Conservation (phyloP, 2,888 invertebrate species). For the Apamea anceps region DNA sequence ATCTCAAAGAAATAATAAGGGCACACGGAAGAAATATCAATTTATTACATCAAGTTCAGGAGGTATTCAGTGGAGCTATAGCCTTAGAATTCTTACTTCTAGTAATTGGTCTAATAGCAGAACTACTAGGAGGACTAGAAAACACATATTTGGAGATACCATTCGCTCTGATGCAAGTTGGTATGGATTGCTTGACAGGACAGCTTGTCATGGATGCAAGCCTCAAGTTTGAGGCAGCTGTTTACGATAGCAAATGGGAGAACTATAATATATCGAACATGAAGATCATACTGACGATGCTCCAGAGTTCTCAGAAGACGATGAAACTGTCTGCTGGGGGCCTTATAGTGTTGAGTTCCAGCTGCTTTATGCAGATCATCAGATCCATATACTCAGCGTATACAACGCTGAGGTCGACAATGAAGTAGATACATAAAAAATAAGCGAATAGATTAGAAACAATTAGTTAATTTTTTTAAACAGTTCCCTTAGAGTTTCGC, state of each 20-base stretch:
- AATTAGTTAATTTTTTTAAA: too few relatives aligned
- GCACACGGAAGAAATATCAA: conserved; percentile 64
- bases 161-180: conserved; percentile 73
- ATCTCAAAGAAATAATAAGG: conserved; percentile 51
- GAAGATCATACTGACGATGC: conserved; percentile 73
- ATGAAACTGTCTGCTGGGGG: conserved; percentile 79
- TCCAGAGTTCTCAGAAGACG: conserved; percentile 78
- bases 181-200: conserved; percentile 71
- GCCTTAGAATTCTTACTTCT: conserved; percentile 74
- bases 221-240: conserved; percentile 61
- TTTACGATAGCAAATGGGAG: conserved; percentile 72
- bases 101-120: conserved; percentile 71
- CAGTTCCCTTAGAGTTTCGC: too few relatives aligned
- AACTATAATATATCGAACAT: conserved; percentile 64
- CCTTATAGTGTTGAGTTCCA: conserved; percentile 71
- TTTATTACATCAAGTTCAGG: conserved; percentile 67
- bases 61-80: conserved; percentile 69
- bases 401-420: conserved; percentile 76
- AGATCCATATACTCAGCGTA: conserved; percentile 78
- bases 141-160: conserved; percentile 75
- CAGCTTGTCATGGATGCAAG: conserved; percentile 70
- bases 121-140: conserved; percentile 74
- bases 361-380: conserved; percentile 75
- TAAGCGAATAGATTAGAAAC: not conserved
- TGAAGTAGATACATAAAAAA: conserved; percentile 45